These are phyloP conservation scores for Calidris pygmaea DNA, from an alignment of 2,113 vertebrate species.

Conservation along the genomic window DNA sequence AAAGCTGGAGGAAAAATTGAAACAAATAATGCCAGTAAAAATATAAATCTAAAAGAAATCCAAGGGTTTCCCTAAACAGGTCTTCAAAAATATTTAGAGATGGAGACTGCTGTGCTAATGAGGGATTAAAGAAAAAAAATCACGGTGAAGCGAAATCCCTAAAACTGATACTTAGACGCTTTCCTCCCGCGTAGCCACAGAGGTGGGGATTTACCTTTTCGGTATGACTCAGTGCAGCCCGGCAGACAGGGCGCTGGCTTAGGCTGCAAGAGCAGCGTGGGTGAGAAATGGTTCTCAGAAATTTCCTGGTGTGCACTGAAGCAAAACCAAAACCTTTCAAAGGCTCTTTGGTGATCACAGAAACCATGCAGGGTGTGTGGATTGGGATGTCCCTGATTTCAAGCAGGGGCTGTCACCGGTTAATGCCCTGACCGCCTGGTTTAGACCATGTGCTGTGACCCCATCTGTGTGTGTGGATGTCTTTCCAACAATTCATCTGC, in stretches of 20 bases:
- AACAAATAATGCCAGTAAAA: not conserved
- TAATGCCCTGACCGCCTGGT: not conserved
- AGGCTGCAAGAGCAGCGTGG: not conserved
- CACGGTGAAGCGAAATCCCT: not conserved
- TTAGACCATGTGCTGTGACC: not conserved
- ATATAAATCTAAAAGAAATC: not conserved
- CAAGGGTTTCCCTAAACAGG: not conserved
- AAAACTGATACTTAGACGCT: not conserved
- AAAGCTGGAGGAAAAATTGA: not conserved
- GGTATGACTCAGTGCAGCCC: not conserved
- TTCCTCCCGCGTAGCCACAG: not conserved
- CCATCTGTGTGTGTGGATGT: not conserved
- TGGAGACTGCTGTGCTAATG: not conserved
- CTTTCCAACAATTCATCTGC: not conserved
- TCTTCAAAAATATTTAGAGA: not conserved
- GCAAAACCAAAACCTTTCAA: not conserved
- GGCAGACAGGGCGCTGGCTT: not conserved
- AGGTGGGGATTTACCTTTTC: not conserved
- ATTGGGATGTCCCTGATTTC: not conserved
- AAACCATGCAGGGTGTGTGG: not conserved
- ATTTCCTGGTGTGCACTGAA: not conserved
- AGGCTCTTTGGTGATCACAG: not conserved
- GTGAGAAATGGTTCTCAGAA: not conserved
- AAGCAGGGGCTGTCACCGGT: not conserved
- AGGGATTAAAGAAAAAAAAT: not conserved